Conservation (phyloP, 1,140 invertebrate genomes). For the Octopus bimaculoides region DNA sequence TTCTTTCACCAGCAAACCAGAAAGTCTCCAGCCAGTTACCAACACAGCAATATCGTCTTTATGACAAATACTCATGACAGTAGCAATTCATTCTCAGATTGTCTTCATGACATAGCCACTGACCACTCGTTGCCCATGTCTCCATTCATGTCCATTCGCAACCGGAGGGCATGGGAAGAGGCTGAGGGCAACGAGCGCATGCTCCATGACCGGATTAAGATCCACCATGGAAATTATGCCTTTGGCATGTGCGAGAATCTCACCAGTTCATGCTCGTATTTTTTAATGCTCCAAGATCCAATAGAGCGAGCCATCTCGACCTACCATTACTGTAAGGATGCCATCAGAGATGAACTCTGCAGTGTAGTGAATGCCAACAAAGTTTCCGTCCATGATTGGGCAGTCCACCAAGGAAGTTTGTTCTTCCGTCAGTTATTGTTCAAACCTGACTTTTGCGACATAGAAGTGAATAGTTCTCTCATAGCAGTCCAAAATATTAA, state of each 20-base stretch:
- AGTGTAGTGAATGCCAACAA: constrained; percentile 19
- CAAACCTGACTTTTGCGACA: constrained; percentile 15
- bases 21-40: neutral
- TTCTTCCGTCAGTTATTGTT: constrained; percentile 29
- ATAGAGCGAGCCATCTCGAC: constrained; percentile 21
- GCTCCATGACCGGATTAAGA: constrained; percentile 23
- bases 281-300: constrained; percentile 28
- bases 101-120: constrained; percentile 26
- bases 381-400: constrained; percentile 27
- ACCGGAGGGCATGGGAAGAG: constrained; percentile 22
- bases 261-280: constrained; percentile 27
- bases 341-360: constrained; percentile 21
- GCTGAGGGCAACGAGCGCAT: constrained; percentile 11
- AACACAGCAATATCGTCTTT: constrained; percentile 21
- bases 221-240: constrained; percentile 25
- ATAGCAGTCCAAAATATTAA: neutral
- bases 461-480: neutral
- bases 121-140: constrained; percentile 25
- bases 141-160: constrained; percentile 23
- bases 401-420: constrained; percentile 25
- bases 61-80: constrained; percentile 23
- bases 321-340: constrained; percentile 24
- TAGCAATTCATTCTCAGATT: constrained; percentile 17
- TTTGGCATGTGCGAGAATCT: constrained; percentile 29
- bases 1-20: neutral